Evolutionary conservation across 1,140 invertebrate species (phyloP), one percentile per base, ranked within the genome.

Genomic region (Aporrectodea caliginosa): DNA sequence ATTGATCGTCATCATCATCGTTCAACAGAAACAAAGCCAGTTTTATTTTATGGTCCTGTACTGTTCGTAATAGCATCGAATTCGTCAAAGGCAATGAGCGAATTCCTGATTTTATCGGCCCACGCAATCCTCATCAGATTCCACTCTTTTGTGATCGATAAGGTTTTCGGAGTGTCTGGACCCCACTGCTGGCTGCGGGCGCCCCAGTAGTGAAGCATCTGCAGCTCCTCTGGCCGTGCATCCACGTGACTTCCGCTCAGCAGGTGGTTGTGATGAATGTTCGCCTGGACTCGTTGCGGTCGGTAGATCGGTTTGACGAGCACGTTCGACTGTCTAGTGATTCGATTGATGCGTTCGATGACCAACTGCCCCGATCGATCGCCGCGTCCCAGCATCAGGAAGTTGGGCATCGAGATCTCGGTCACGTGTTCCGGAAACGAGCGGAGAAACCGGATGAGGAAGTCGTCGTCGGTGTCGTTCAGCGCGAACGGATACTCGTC

Each of bases 121-220:
- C 78, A 79, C 1, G n/a, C 31, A 2, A 75, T 35, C 14, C 6
- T 27, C 78, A 79, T 79, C 14, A n/a, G n/a, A 43, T 73, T 32
- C 78, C 75, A 75, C 22, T 30, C n/a, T 14, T 31, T 35, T 22
- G 78, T 79, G 32, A 79, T 79, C 33, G 30, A n/a, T 35, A 79
- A 29, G 12, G 71, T 79, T 27, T 73, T 31, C 22, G 29, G 27
- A 22, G 70, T 79, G 71, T 79, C 78, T 22, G 78, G 78, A 29
- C 78, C 78, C 78, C 78, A 79, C 29, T 73, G n/a, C 69, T 79
- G 78, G n/a, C n/a, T 35, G 6, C 78, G 58, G 16, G 70, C 78
- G n/a, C 78, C 78, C 78, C 78, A 79, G 71, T 79, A 79, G 30
- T 79, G 78, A 16, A 79, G 33, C 78, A 79, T 79, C n/a, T 29